Evolutionary conservation across 2,113 vertebrate genomes (phyloP).

Genomic region (Ochotona princeps): DNA sequence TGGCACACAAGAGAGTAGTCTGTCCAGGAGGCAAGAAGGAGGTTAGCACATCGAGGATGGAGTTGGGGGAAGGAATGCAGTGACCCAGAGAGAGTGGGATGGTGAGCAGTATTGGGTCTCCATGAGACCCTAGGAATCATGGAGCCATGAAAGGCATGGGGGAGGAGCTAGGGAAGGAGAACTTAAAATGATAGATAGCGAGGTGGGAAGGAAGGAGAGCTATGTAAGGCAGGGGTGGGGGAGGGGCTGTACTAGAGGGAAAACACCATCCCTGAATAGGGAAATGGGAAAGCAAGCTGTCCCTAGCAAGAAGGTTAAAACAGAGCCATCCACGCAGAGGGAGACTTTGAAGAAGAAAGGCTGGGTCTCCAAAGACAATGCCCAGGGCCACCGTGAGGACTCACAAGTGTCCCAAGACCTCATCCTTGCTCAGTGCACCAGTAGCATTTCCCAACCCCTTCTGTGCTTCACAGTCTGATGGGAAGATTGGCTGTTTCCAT

Average conservation of each 20-base stretch:
- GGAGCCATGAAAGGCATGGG: not conserved
- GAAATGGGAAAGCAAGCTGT: not conserved
- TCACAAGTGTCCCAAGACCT: not conserved
- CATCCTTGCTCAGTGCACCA: not conserved
- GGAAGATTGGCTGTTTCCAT: conserved; percentile 43
- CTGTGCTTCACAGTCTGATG: not conserved
- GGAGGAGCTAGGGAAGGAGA: not conserved
- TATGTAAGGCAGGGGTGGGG: not conserved
- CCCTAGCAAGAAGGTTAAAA: not conserved
- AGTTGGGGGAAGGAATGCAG: not conserved
- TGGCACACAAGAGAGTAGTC: not conserved
- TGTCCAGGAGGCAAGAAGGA: not conserved
- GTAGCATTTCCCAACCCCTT: not conserved
- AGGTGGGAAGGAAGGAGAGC: not conserved
- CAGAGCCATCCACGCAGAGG: not conserved
- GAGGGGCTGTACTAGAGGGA: not conserved
- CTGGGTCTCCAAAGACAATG: not conserved
- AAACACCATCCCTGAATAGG: not conserved
- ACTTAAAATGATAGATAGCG: not conserved
- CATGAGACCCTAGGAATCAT: not conserved
- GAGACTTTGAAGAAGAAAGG: not conserved
- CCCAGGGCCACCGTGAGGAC: not conserved
- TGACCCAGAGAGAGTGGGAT: not conserved
- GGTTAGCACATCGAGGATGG: not conserved
- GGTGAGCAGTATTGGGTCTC: not conserved